Percentiles rank a stretch among this genome's conserved stretches.
These are phyloP conservation scores for Thymelicus acteon DNA, from an alignment of 2,888 invertebrate species.

Conservation along the genomic window DNA sequence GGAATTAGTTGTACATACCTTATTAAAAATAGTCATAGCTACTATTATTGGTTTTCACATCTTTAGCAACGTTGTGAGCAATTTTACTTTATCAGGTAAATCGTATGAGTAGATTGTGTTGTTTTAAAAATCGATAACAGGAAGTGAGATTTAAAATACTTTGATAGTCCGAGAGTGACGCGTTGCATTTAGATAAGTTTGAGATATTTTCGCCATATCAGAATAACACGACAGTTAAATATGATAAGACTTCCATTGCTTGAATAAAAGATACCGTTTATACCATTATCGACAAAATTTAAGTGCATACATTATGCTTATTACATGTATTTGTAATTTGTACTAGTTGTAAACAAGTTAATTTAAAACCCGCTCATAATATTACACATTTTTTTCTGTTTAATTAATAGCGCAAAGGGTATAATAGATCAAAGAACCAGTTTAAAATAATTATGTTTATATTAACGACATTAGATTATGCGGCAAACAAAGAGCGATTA, in stretches of 20 bases:
- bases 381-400: not conserved
- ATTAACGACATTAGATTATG: slow-evolving; percentile 1
- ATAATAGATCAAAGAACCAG: not conserved
- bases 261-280: not conserved
- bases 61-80: too few relatives aligned
- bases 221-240: not conserved
- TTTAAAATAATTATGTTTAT: not conserved
- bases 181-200: not conserved
- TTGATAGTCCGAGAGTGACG: not conserved
- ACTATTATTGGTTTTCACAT: too few relatives aligned
- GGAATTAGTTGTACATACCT: too few relatives aligned
- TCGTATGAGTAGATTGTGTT: slow-evolving; percentile 1
- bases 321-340: not conserved
- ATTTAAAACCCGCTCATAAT: not conserved
- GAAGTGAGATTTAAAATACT: not conserved
- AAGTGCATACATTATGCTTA: not conserved
- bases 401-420: not conserved
- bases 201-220: not conserved
- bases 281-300: not conserved
- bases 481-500: not conserved
- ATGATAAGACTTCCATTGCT: not conserved
- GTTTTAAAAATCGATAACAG: slow-evolving; percentile 1
- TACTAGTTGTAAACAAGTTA: not conserved
- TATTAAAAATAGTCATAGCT: too few relatives aligned
- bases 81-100: slow-evolving; percentile 9